Evolutionary conservation across 2,888 invertebrate species (phyloP).

Genomic region (Colostygia pectinataria): DNA sequence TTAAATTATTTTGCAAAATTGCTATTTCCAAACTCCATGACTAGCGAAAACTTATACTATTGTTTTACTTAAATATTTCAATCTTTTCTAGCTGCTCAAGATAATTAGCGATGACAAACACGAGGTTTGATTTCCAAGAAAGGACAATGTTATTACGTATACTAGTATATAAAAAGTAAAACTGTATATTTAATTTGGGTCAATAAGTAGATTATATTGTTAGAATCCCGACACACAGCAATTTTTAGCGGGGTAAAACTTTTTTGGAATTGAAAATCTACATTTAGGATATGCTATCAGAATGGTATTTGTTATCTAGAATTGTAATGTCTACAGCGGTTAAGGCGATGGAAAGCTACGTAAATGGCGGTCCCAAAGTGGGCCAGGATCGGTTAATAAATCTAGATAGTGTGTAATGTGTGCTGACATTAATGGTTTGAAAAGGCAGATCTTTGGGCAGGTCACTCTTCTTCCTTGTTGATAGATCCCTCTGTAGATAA

Average conservation of each 20-base stretch:
- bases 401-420: slow-evolving; percentile 61
- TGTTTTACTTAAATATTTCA: slow-evolving; percentile 34
- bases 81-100: slow-evolving; percentile 34
- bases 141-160: too few species aligned
- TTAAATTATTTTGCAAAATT: slow-evolving; percentile 12
- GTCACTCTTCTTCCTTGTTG: slow-evolving; percentile 28
- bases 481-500: slow-evolving; percentile 26
- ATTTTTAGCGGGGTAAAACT: too few species aligned
- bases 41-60: slow-evolving; percentile 28
- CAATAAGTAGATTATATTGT: too few species aligned
- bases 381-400: slow-evolving; percentile 64
- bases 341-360: slow-evolving; percentile 49
- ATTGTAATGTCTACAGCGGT: slow-evolving; percentile 38
- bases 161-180: too few species aligned
- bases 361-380: slow-evolving; percentile 53
- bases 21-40: slow-evolving; percentile 32
- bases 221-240: too few species aligned
- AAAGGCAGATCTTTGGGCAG: slow-evolving; percentile 32
- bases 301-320: too few species aligned
- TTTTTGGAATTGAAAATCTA: too few species aligned
- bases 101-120: slow-evolving; percentile 37
- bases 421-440: slow-evolving; percentile 51
- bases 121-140: slow-evolving; percentile 31
- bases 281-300: too few species aligned
- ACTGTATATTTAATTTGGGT: too few species aligned